Evolutionary conservation across 2,113 vertebrate species (phyloP), one percentile per base, ranked within the genome.

Genomic region (Rhinichthys klamathensis): DNA sequence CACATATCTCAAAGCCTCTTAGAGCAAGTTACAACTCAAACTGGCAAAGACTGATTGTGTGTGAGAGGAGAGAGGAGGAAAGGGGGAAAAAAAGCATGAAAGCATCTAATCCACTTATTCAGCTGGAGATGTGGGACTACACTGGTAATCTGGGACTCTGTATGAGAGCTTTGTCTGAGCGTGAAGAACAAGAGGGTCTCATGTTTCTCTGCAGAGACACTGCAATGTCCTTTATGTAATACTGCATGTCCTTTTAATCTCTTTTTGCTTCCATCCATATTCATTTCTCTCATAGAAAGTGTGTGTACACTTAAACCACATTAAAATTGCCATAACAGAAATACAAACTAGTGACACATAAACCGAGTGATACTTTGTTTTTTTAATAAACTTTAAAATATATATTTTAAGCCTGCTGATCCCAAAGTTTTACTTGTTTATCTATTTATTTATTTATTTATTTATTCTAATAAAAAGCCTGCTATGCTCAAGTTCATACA

Each of bases 61-160:
- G 16, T 61, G 32, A 75, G 51, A 27, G 35, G 16, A 49, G 70
- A 32, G 49, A 27, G 12, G 2, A 16, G 27, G 32, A 35, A 58
- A n/a, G 7, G 9, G n/a, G 1, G 38, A 4, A 35, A 35, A 32
- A 35, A 74, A 76, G 30, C 18, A 15, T 69, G 58, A 41, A 46
- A 61, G 35, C 21, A 41, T 67, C 30, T 79, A 79, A 80, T 70
- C 49, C 80, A 70, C 16, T 82, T 82, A 82, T 67, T 82, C 61
- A 70, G 10, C 23, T 78, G 63, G 44, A 58, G 75, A 69, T 77
- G 44, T 35, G 83, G 74, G 74, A 63, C 58, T 65, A 78, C 63
- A 51, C 10, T 30, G 44, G 18, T 51, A 70, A 69, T 81, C 79
- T 82, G 27, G 63, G 44, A 70, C 63, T 69, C 61, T 54, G 79